phyloP scores from a whole-genome alignment of 2,888 invertebrate genomes.

The Calameuta idolon region DNA sequence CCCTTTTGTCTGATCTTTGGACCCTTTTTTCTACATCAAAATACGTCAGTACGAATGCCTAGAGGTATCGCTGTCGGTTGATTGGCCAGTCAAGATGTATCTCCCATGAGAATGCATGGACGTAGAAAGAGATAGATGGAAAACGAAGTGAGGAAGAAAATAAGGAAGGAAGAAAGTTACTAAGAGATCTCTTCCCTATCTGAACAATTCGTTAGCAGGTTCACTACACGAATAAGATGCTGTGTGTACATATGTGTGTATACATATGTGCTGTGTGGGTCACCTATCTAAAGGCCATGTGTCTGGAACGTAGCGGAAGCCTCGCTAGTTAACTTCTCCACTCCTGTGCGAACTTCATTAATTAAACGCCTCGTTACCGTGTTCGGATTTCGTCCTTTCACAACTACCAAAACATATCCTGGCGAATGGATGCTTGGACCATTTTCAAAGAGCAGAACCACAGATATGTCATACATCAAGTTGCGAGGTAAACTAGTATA shows the following conservation, averaged over 20 bases:
- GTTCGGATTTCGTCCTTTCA: background rate
- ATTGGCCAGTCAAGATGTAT: background rate
- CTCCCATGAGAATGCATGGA: background rate
- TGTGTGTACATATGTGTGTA: background rate
- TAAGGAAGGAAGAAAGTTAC: background rate
- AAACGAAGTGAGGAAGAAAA: background rate
- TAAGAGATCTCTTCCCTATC: background rate
- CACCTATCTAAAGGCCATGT: background rate
- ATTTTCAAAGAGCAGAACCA: background rate
- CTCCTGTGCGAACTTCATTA: background rate
- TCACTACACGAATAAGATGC: background rate
- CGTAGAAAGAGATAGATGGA: background rate
- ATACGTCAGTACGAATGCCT: background rate
- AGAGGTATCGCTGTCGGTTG: background rate
- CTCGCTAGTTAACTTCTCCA: background rate
- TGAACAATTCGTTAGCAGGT: background rate
- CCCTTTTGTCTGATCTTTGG: background rate
- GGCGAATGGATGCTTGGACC: background rate
- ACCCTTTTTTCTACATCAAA: background rate
- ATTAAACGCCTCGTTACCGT: background rate
- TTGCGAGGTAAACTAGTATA: background rate
- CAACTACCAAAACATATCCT: background rate
- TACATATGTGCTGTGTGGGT: background rate
- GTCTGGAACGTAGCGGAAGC: background rate
- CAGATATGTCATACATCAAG: background rate